Evolutionary conservation across 2,888 invertebrate species (phyloP), one percentile per base, ranked within the genome.

Genomic region (Drosophila mayaguana): DNA sequence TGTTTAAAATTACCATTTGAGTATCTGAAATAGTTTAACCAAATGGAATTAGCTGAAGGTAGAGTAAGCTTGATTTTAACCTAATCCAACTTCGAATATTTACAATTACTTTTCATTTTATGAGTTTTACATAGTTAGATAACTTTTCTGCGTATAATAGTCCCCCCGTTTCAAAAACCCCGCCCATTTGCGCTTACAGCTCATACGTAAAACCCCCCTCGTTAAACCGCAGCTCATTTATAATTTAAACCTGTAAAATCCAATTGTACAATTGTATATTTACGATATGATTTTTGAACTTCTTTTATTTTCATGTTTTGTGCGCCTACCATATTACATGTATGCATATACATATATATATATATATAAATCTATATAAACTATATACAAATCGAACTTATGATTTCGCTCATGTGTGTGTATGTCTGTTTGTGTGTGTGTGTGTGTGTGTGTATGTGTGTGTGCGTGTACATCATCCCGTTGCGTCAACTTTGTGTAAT

Each of bases 281-380:
- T 76, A 80, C 18, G 28, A 59, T 76, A 75, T 87, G 75, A 75
- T 79, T 78, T 78, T 20, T 53, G 25, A 72, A 75, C 51, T 72
- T 71, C 76, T 86, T 88, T 86, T 86, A 73, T 72, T 85, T 85
- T 89, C 78, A 72, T 75, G 72, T 88, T 69, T 72, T 85, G 83
- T 87, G 87, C 87, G 87, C 87, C 83, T 81, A 76, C 81, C 83
- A 71, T 71, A 74, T 50, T 32, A 32, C 50, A 75, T 43, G 64
- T 59, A 53, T 61, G 51, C 51, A 50, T 50, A 48, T 28, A 28
- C 48, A 28, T 28, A 25, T 25, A 25, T 46, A 46, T 64, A 56
- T 57, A 43, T 25, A 25, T 46, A 46, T 64, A 56, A 50, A 43
- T 65, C 20, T 60, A 74, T 64, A 71, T 71, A 69, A 70, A 78